These are phyloP conservation scores for Psephotus haematonotus DNA, from an alignment of 2,113 vertebrate species.

Conservation along the genomic window DNA sequence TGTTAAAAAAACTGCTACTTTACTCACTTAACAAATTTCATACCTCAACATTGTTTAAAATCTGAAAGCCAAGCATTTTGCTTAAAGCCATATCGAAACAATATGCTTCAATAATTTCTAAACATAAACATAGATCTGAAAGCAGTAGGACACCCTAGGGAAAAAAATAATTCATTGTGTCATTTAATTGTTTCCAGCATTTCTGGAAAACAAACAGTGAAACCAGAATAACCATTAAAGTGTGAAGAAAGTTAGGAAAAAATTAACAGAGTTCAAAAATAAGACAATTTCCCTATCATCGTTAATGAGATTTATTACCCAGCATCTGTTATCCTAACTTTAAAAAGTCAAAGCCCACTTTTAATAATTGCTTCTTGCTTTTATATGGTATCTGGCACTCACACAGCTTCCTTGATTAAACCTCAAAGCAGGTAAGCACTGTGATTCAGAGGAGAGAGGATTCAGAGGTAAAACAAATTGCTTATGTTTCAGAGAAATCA, in stretches of 20 bases:
- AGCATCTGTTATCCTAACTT: constrained; percentile 35
- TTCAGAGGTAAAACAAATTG: constrained; percentile 24
- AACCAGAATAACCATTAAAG: neutral
- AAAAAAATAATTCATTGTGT: neutral
- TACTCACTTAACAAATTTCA: neutral
- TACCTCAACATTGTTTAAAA: neutral
- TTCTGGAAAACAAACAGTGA: constrained; percentile 1
- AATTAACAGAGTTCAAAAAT: constrained; percentile 12
- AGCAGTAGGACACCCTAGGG: neutral
- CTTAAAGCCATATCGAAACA: constrained; percentile 14
- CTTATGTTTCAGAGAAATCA: neutral
- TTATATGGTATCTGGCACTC: constrained; percentile 38
- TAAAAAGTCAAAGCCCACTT: constrained; percentile 60
- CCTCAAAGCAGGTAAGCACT: constrained; percentile 49
- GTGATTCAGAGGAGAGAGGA: constrained; percentile 29
- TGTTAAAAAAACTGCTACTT: neutral
- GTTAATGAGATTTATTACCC: constrained; percentile 46
- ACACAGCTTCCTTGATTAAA: constrained; percentile 49
- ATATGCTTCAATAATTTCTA: neutral
- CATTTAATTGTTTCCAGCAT: constrained; percentile 16
- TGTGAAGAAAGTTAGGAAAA: constrained; percentile 6
- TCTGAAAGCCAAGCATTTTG: neutral
- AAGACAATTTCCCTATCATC: constrained; percentile 8
- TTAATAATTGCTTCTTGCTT: constrained; percentile 54
- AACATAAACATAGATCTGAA: neutral